Percentiles rank a stretch among this genome's conserved stretches.
These are phyloP conservation scores for Perca flavescens DNA, from an alignment of 2,113 vertebrate genomes.

Conservation along the genomic window DNA sequence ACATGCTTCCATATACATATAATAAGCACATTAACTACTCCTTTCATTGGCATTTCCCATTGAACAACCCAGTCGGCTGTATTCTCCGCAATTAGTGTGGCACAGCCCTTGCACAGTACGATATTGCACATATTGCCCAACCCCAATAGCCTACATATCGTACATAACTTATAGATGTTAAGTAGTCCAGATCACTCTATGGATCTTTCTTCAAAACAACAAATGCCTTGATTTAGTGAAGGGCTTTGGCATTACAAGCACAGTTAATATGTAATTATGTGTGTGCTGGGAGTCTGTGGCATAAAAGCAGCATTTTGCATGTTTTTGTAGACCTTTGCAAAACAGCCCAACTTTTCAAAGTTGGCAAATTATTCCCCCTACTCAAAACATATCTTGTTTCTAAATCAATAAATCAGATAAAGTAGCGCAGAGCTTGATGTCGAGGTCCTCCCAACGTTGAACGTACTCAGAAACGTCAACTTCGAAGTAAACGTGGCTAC, in stretches of 20 bases:
- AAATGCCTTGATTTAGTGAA: background rate
- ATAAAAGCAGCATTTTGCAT: background rate
- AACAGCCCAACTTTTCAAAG: background rate
- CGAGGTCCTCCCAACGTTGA: too few relatives aligned
- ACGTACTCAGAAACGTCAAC: too few relatives aligned
- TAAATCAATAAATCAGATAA: background rate
- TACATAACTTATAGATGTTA: too few relatives aligned
- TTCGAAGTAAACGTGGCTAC: too few relatives aligned
- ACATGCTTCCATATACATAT: too few relatives aligned
- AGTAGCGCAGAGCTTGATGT: background rate
- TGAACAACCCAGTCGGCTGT: too few relatives aligned
- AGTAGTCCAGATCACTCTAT: background rate
- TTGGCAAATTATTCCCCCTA: background rate
- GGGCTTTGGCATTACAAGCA: background rate
- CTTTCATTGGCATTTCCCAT: too few relatives aligned
- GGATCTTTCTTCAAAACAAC: background rate
- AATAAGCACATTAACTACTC: too few relatives aligned
- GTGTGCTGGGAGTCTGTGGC: background rate
- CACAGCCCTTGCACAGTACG: too few relatives aligned
- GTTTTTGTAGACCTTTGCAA: background rate
- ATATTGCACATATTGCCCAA: too few relatives aligned
- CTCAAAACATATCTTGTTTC: background rate
- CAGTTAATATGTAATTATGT: background rate
- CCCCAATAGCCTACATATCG: too few relatives aligned
- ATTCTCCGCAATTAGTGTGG: too few relatives aligned